A percentile compares a stretch with the other conserved stretches of the same genome.
Conservation (phyloP, 2,888 invertebrate species). For the Acleris literana region DNA sequence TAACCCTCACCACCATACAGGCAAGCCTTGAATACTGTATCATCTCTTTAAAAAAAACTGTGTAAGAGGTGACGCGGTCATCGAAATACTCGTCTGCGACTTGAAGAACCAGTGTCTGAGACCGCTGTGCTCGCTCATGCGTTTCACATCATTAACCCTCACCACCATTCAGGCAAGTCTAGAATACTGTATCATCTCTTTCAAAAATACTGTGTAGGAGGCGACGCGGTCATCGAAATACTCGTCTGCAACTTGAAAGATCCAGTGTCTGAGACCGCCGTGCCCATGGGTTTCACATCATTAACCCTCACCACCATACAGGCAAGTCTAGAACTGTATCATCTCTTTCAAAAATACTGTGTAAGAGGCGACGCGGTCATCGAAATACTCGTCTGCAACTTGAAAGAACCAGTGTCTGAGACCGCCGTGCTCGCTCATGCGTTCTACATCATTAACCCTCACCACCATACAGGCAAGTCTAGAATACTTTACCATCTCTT, state of each 20-base stretch:
- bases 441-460: constrained; percentile 88
- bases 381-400: constrained; percentile 92
- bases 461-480: constrained; percentile 87
- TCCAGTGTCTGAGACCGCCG: constrained; percentile 90
- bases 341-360: too few species aligned
- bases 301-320: constrained; percentile 89
- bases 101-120: constrained; percentile 92
- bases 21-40: constrained; percentile 54
- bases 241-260: constrained; percentile 95
- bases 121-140: constrained; percentile 91
- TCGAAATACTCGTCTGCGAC: constrained; percentile 93
- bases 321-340: constrained; percentile 57
- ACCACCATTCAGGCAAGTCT: constrained; percentile 87
- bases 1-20: constrained; percentile 89
- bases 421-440: constrained; percentile 91
- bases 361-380: constrained; percentile 85
- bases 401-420: constrained; percentile 92
- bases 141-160: constrained; percentile 88
- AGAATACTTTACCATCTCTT: too few species aligned
- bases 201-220: constrained; percentile 38
- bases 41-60: too few species aligned
- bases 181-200: too few species aligned
- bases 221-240: constrained; percentile 89
- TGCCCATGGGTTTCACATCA: constrained; percentile 90
- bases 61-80: constrained; percentile 83